Evolutionary conservation across 1,140 invertebrate species (phyloP).

Genomic region (Caenorhabditis latens): DNA sequence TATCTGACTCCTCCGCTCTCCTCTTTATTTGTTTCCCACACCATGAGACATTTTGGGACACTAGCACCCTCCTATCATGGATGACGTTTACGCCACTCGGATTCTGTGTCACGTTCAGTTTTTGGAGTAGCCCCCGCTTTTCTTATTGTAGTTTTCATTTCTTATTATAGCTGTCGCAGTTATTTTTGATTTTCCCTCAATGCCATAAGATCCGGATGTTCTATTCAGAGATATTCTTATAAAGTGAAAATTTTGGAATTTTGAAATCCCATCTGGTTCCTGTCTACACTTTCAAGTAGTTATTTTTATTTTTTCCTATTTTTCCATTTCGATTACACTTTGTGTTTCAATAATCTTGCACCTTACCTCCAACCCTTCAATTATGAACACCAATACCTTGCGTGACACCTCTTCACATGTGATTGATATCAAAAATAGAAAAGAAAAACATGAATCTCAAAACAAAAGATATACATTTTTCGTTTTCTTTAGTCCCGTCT

Average conservation of each 20-base stretch:
- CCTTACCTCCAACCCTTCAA: background rate
- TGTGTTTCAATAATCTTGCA: background rate
- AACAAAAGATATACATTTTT: background rate
- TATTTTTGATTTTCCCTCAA: no score
- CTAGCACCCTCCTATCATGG: conserved; percentile 36
- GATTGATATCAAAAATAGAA: background rate
- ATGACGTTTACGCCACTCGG: conserved; percentile 35
- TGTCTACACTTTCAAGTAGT: background rate
- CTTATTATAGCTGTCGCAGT: background rate
- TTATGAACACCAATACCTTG: no score
- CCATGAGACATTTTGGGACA: conserved; percentile 40
- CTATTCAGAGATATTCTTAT: no score
- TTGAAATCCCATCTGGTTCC: background rate
- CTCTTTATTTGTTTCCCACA: conserved; percentile 53
- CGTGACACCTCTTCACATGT: no score
- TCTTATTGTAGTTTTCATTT: background rate
- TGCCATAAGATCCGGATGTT: no score
- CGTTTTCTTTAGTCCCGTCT: no score
- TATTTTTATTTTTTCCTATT: background rate
- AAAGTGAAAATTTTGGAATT: no score
- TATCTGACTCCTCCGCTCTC: conserved; percentile 14
- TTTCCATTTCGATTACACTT: background rate
- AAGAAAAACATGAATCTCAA: background rate
- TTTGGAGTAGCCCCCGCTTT: background rate
- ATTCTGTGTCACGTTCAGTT: conserved; percentile 27